Conservation (phyloP, 2,888 invertebrate genomes). For the Notodonta dromedarius region DNA sequence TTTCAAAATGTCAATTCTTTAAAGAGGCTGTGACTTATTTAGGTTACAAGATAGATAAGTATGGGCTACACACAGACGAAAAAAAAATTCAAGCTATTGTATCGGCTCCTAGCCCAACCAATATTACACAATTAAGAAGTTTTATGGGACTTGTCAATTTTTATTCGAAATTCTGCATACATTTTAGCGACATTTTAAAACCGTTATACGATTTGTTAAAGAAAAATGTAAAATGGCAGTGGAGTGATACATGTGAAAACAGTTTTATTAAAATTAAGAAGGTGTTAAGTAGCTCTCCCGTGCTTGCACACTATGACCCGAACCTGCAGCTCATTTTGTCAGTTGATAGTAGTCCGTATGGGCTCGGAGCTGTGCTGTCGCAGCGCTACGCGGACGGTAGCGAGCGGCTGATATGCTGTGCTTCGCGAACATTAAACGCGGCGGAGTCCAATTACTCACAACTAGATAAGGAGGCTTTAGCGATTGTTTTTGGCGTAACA, state of each 20-base stretch:
- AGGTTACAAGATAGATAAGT: conserved; percentile 28
- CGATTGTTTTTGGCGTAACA: conserved; percentile 10
- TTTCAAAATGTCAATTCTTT: conserved; percentile 26
- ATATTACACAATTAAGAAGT: conserved; percentile 23
- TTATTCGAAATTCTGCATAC: conserved; percentile 27
- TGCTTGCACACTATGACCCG: conserved; percentile 29
- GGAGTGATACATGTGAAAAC: conserved; percentile 17
- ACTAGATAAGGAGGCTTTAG: conserved; percentile 10
- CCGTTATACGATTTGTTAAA: conserved; percentile 29
- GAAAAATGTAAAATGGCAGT: conserved; percentile 19
- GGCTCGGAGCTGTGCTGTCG: conserved; percentile 29
- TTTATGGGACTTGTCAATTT: conserved; percentile 15
- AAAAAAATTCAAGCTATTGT: conserved; percentile 26
- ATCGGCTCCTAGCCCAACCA: conserved; percentile 18
- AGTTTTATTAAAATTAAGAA: conserved; percentile 8
- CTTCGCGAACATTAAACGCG: conserved; percentile 5
- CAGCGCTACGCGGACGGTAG: conserved; percentile 28
- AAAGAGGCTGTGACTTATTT: conserved; percentile 29
- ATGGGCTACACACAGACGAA: conserved; percentile 28
- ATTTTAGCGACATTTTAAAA: conserved; percentile 24
- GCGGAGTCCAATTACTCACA: conserved; percentile 6
- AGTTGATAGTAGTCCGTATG: conserved; percentile 28
- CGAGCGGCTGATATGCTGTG: conserved; percentile 12
- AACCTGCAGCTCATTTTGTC: conserved; percentile 22
- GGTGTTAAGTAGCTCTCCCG: conserved; percentile 12